Percentiles rank a stretch among this genome's conserved stretches.
Conservation (phyloP, 2,888 invertebrate genomes). For the Pterostichus madidus region DNA sequence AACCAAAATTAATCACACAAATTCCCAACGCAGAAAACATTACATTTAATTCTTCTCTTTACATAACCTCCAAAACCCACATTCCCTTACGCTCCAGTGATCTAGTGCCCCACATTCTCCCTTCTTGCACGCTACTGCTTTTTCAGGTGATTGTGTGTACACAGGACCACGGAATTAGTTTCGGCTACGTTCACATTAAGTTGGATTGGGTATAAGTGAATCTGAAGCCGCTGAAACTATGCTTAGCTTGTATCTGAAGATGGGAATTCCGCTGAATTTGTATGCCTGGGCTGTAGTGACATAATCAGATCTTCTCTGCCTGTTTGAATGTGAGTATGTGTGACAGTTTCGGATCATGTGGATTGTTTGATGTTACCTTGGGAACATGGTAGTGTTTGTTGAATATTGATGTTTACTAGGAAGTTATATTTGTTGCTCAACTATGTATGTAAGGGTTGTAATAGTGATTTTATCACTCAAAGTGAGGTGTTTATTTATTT, state of each 20-base stretch:
- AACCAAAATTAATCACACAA: no score
- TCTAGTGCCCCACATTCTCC: neutral
- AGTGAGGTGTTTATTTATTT: neutral
- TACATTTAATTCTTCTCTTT: neutral
- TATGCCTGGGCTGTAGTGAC: neutral
- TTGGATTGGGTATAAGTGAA: slow-evolving; percentile 15
- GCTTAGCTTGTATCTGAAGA: neutral
- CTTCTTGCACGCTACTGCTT: neutral
- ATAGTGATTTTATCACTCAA: neutral
- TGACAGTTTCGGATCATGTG: slow-evolving; percentile 8
- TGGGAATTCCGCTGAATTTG: neutral
- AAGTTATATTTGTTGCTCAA: neutral
- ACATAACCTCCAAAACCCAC: neutral
- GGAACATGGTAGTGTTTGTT: neutral
- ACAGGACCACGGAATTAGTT: slow-evolving; percentile 12
- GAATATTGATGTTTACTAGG: neutral
- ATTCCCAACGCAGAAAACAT: no score
- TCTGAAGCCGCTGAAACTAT: neutral
- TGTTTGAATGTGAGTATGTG: slow-evolving; percentile 12
- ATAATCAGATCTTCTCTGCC: neutral
- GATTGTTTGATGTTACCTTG: neutral
- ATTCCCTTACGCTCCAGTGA: no score
- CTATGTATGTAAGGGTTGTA: neutral
- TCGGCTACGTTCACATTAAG: slow-evolving; percentile 20
- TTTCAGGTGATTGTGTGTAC: slow-evolving; percentile 16